phyloP scores from a whole-genome alignment of 2,888 invertebrate species.

The Scaptomyza polygonia region DNA sequence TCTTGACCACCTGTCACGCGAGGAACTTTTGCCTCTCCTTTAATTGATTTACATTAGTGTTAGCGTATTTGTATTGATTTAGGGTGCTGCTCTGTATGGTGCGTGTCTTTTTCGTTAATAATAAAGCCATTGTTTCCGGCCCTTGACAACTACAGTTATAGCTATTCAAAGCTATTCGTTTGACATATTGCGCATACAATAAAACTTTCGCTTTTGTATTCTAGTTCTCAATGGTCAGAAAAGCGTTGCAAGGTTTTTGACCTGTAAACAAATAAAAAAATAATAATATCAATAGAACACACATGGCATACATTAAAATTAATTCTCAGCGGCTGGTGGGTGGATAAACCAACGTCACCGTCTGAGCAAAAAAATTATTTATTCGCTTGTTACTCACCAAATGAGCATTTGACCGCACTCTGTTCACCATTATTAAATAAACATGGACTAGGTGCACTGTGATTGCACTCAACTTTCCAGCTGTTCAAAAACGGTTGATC shows the following conservation, averaged over 20 bases:
- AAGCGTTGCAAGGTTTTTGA: slow-evolving; percentile 68
- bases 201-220: slow-evolving; percentile 57
- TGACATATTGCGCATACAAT: slow-evolving; percentile 52
- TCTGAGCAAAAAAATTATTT: slow-evolving; percentile 17
- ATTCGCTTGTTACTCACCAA: slow-evolving; percentile 1
- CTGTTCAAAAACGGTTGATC: slow-evolving; percentile 45
- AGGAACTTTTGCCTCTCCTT: slow-evolving; percentile 44
- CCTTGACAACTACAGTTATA: slow-evolving; percentile 26
- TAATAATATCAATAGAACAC: slow-evolving; percentile 51
- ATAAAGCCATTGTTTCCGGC: slow-evolving; percentile 27
- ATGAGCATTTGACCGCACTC: neutral
- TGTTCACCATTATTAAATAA: slow-evolving; percentile 38
- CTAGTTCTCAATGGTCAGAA: slow-evolving; percentile 33
- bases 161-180: slow-evolving; percentile 64
- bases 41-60: slow-evolving; percentile 75
- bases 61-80: slow-evolving; percentile 62
- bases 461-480: slow-evolving; percentile 46
- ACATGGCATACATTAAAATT: slow-evolving; percentile 46
- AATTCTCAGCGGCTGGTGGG: slow-evolving; percentile 49
- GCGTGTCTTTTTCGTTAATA: slow-evolving; percentile 55
- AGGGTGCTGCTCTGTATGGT: slow-evolving; percentile 54
- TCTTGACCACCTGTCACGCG: slow-evolving; percentile 55
- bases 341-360: neutral
- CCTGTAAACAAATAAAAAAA: slow-evolving; percentile 42
- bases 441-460: slow-evolving; percentile 13